These are phyloP conservation scores for Platichthys stellatus DNA, from an alignment of 2,113 vertebrate species.

Conservation along the genomic window DNA sequence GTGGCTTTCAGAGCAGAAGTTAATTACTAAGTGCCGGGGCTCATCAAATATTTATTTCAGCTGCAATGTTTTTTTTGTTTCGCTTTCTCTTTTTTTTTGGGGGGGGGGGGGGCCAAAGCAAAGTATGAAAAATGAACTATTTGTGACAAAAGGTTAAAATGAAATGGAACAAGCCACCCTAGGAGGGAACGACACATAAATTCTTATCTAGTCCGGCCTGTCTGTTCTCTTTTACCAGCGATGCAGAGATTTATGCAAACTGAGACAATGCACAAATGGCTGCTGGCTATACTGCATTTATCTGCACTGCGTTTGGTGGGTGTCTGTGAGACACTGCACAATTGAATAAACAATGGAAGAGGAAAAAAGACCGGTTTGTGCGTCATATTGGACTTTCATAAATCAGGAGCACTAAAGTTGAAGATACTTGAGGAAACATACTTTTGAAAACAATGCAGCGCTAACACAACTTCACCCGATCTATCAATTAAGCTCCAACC, in stretches of 20 bases:
- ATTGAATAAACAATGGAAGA: slow-evolving; percentile 38
- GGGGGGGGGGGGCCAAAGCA: slow-evolving; percentile 1
- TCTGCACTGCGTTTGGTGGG: slow-evolving; percentile 5
- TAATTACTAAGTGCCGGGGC: slow-evolving; percentile 37
- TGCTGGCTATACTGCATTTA: slow-evolving; percentile 43
- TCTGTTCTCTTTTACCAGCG: slow-evolving; percentile 44
- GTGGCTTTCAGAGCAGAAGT: slow-evolving; percentile 22
- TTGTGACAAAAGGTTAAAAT: slow-evolving; percentile 59
- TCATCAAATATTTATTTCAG: slow-evolving; percentile 57
- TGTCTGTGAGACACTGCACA: slow-evolving; percentile 2
- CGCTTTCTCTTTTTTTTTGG: slow-evolving; percentile 21
- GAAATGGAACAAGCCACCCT: slow-evolving; percentile 50
- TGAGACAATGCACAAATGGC: slow-evolving; percentile 44
- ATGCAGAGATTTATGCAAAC: slow-evolving; percentile 65
- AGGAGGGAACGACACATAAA: slow-evolving; percentile 45
- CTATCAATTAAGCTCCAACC: background rate
- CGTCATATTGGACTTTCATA: slow-evolving; percentile 12
- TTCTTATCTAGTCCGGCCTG: slow-evolving; percentile 59
- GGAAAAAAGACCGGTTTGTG: slow-evolving; percentile 31
- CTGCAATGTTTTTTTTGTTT: slow-evolving; percentile 9
- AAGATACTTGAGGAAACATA: slow-evolving; percentile 37
- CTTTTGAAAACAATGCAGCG: slow-evolving; percentile 4
- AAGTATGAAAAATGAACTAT: slow-evolving; percentile 68
- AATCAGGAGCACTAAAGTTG: slow-evolving; percentile 25
- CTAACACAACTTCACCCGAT: background rate